These are phyloP conservation scores for Clusia tigrina DNA, from an alignment of 2,888 invertebrate genomes.

Conservation along the genomic window DNA sequence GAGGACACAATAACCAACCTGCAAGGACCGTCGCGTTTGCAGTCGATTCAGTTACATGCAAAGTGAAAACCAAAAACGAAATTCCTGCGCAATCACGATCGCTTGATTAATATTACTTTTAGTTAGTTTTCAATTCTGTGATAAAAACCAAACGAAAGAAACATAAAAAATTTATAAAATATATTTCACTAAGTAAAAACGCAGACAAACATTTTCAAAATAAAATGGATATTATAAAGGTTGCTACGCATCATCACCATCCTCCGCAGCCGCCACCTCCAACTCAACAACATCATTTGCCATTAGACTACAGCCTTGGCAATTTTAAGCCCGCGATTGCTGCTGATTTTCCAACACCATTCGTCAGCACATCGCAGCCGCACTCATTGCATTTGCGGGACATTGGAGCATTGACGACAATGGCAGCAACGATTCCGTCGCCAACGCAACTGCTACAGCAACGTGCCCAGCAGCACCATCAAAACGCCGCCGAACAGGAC, in stretches of 20 bases:
- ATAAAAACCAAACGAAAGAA: slow-evolving; percentile 19
- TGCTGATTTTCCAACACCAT: slow-evolving; percentile 56
- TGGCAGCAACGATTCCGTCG: slow-evolving; percentile 53
- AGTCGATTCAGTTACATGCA: slow-evolving; percentile 11
- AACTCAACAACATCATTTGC: slow-evolving; percentile 53
- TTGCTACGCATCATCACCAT: slow-evolving; percentile 37
- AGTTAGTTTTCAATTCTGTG: slow-evolving; percentile 24
- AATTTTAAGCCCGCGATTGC: slow-evolving; percentile 60
- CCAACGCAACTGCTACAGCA: slow-evolving; percentile 57
- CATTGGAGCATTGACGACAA: slow-evolving; percentile 55
- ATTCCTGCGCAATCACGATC: slow-evolving; percentile 15
- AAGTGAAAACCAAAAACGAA: slow-evolving; percentile 4
- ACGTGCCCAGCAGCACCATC: slow-evolving; percentile 47
- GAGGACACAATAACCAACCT: slow-evolving; percentile 43
- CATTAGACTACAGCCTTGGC: slow-evolving; percentile 60
- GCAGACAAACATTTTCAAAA: slow-evolving; percentile 19
- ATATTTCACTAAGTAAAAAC: slow-evolving; percentile 14
- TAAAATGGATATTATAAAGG: slow-evolving; percentile 56
- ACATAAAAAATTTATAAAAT: slow-evolving; percentile 12
- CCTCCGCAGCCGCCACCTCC: slow-evolving; percentile 3
- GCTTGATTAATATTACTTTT: slow-evolving; percentile 6
- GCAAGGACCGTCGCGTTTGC: slow-evolving; percentile 36
- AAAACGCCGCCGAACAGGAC: slow-evolving; percentile 41
- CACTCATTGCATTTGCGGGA: slow-evolving; percentile 58
- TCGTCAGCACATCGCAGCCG: slow-evolving; percentile 47